A percentile compares a stretch with the other conserved stretches of the same genome.
Conservation (phyloP, 2,797 vertebrate genomes). For the Coregonus sp. region DNA sequence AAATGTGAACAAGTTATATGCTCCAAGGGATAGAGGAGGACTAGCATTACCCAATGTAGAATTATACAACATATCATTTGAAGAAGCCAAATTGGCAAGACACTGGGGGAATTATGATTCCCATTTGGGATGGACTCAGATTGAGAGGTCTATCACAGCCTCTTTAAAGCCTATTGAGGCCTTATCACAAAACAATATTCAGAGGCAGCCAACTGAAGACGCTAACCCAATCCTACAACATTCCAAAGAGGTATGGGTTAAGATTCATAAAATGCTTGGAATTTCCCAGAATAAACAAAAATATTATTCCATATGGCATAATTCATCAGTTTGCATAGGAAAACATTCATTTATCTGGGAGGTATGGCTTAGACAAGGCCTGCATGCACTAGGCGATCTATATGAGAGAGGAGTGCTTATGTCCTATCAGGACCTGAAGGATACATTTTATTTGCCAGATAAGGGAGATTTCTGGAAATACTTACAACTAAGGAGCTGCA, state of each 20-base stretch:
- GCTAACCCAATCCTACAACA: neutral
- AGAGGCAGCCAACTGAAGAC: too few relatives aligned
- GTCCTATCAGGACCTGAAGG: neutral
- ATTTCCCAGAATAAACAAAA: slow-evolving; percentile 1
- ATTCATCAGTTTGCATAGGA: too few relatives aligned
- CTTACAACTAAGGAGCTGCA: neutral
- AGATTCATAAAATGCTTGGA: neutral
- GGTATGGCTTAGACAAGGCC: neutral
- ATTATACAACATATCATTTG: slow-evolving; percentile 22
- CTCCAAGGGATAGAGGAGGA: neutral
- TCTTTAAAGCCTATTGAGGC: neutral
- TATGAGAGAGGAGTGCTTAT: neutral
- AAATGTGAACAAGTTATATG: neutral
- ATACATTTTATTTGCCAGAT: neutral
- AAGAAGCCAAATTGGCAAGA: slow-evolving; percentile 10
- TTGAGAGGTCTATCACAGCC: neutral
- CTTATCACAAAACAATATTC: neutral
- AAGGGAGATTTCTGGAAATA: slow-evolving; percentile 3
- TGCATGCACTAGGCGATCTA: neutral
- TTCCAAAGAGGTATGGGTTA: neutral
- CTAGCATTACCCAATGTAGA: slow-evolving; percentile 12
- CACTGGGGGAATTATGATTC: neutral
- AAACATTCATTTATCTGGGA: neutral
- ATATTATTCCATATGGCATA: neutral
- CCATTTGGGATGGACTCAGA: neutral